Percentiles rank a stretch among this genome's conserved stretches.
phyloP scores from a whole-genome alignment of 2,797 vertebrate species.

The Hypotaenidia philippensis region DNA sequence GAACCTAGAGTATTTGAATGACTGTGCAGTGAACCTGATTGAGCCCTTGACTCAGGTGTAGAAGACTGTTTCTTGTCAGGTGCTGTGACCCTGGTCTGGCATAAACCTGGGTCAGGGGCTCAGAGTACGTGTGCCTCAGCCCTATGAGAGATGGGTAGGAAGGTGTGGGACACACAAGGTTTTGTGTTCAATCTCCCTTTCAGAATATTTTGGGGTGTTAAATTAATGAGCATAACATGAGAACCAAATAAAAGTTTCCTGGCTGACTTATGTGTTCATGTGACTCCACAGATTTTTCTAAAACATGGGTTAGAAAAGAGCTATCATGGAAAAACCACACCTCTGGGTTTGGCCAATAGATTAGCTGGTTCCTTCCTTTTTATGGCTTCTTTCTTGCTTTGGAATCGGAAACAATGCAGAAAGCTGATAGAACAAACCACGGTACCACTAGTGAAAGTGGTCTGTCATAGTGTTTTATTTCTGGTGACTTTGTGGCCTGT shows the following conservation, averaged over 20 bases:
- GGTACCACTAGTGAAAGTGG: neutral
- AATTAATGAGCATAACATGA: neutral
- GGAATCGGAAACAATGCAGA: neutral
- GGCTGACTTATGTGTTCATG: neutral
- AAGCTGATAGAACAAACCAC: neutral
- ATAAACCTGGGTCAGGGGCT: neutral
- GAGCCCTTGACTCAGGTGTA: neutral
- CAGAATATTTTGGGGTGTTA: neutral
- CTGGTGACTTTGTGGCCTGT: neutral
- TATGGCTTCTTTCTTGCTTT: slow-evolving; percentile 8
- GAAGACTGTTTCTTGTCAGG: neutral
- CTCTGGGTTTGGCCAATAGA: neutral
- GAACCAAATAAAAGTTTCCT: neutral
- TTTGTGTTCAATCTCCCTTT: neutral
- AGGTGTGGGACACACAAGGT: accelerated
- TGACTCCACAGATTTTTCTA: neutral
- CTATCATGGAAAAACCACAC: neutral
- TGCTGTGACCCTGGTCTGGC: neutral
- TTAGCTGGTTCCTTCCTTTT: slow-evolving; percentile 33
- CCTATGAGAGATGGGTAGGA: neutral
- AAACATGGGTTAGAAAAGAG: neutral
- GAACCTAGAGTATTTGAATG: neutral
- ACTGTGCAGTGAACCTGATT: neutral
- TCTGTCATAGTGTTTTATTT: neutral
- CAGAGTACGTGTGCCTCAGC: neutral